A percentile compares a stretch with the other conserved stretches of the same genome.
phyloP scores from a whole-genome alignment of 2,888 invertebrate species.

The Rhogogaster chlorosoma region DNA sequence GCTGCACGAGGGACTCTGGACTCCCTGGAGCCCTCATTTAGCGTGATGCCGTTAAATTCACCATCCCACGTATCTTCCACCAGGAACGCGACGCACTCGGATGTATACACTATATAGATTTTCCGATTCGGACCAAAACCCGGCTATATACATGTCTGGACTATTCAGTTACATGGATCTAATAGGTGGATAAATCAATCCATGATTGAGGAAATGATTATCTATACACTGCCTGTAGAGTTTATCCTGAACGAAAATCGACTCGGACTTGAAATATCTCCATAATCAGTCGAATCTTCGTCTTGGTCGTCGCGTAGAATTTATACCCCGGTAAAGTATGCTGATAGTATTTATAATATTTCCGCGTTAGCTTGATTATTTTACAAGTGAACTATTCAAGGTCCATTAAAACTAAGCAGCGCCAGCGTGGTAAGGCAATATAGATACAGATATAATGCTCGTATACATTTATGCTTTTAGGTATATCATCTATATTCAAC shows the following conservation, averaged over 20 bases:
- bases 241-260: background rate
- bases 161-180: background rate
- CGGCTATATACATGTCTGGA: background rate
- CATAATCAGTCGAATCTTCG: background rate
- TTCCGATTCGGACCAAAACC: background rate
- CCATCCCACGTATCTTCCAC: constrained; percentile 25
- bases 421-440: background rate
- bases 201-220: background rate
- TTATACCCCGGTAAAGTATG: background rate
- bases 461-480: background rate
- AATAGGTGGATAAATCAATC: background rate
- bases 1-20: constrained; percentile 4
- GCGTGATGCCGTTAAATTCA: constrained; percentile 23
- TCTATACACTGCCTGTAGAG: background rate
- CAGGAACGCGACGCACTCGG: background rate
- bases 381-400: background rate
- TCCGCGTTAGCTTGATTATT: constrained; percentile 15
- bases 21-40: constrained; percentile 18
- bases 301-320: background rate
- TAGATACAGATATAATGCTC: background rate
- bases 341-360: background rate
- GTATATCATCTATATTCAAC: background rate
- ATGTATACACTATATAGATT: background rate
- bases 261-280: background rate
- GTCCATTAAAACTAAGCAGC: constrained; percentile 3